phyloP scores from a whole-genome alignment of 2,888 invertebrate species.

The Himalopsyche kuldschensis region DNA sequence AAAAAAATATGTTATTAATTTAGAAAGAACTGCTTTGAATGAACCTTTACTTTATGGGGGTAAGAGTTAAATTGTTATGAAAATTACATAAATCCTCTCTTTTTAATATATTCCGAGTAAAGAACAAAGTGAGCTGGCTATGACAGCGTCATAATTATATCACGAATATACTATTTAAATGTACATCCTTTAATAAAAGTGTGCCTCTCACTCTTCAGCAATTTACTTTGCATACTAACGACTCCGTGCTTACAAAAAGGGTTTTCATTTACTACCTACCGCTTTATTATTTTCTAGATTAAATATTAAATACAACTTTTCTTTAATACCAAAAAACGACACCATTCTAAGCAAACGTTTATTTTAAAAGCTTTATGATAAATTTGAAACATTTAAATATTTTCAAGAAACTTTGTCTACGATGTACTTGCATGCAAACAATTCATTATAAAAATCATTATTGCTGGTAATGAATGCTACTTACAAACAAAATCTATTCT shows the following conservation, averaged over 20 bases:
- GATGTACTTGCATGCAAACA: too few relatives aligned
- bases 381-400: too few relatives aligned
- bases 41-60: not conserved
- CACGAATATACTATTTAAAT: not conserved
- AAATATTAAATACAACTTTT: not conserved
- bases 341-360: not conserved
- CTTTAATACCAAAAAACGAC: not conserved
- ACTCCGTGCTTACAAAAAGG: not conserved
- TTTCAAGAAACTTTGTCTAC: too few relatives aligned
- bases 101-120: not conserved
- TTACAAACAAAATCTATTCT: too few relatives aligned
- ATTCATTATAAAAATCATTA: too few relatives aligned
- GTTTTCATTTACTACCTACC: not conserved
- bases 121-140: not conserved
- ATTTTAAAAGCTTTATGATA: not conserved
- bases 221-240: constrained; percentile 1
- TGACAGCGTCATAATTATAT: not conserved
- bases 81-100: not conserved
- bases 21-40: too few relatives aligned
- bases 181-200: constrained; percentile 4
- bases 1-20: too few relatives aligned
- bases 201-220: not conserved
- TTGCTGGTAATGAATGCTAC: too few relatives aligned
- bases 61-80: not conserved
- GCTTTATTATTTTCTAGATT: not conserved